Evolutionary conservation across 1,140 invertebrate genomes (phyloP), one percentile per base, ranked within the genome.

Genomic region (Neelides sp.): DNA sequence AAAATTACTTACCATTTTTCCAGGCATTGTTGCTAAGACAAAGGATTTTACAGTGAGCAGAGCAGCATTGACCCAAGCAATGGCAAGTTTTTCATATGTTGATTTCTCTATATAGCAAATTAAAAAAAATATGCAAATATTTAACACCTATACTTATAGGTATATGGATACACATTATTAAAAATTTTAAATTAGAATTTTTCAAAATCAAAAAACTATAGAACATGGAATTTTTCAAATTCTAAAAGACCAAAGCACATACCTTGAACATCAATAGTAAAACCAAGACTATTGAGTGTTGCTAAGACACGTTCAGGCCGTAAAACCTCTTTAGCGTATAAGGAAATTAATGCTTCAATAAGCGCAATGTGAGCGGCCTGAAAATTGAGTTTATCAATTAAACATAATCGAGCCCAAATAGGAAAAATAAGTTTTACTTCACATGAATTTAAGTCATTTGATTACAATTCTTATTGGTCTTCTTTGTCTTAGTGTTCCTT

Each of bases 361-460:
- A 59, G 41, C n/a, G 58, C 58, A 40, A 59, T 56, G 24, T 59
- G 58, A 24, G 58, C 58, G 20, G 58, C 54, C 58, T 59, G 41
- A n/a, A 42, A 4, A 44, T 32, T 8, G n/a, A 47, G 22, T 17
- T 47, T 36, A 47, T 47, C 27, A n/a, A 20, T 20, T 35, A 34
- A 15, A 12, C 3, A 23, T 17, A 35, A 46, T 34, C n/a, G 23
- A 13, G n/a, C 23, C 23, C 19, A 20, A 20, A 19, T 15, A 8
- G 36, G 10, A 27, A 45, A 1, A 20, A 30, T 32, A 8, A 1
- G 27, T 20, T 7, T 19, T 26, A 19, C 41, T 26, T 10, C 17
- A 7, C 41, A 22, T 10, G n/a, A 4, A 7, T 47, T n/a, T 17
- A 41, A 41, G 10, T 41, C 8, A 20, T 13, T 30, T 8, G 8